phyloP scores from a whole-genome alignment of 2,797 vertebrate genomes.

The Microcaecilia unicolor region DNA sequence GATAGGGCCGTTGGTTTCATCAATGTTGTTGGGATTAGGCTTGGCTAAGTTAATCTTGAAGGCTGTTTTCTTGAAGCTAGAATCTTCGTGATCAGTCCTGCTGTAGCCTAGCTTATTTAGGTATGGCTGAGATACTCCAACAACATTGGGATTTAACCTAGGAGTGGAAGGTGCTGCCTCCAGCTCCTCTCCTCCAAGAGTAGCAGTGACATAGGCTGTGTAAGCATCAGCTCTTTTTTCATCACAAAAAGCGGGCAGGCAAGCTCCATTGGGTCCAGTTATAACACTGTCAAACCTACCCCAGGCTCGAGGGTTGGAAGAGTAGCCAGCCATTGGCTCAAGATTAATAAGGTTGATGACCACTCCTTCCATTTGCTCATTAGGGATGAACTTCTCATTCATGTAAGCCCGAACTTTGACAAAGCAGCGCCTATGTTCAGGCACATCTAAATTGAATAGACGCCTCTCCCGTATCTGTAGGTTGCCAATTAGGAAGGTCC shows the following conservation, averaged over 20 bases:
- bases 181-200: constrained; percentile 85
- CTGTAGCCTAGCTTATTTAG: constrained; percentile 81
- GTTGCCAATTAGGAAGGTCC: constrained; percentile 88
- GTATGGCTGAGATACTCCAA: constrained; percentile 87
- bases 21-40: constrained; percentile 72
- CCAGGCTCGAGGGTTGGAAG: constrained; percentile 87
- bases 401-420: constrained; percentile 90
- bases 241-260: constrained; percentile 92
- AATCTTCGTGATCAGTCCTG: constrained; percentile 80
- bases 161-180: constrained; percentile 86
- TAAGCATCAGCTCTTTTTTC: constrained; percentile 71
- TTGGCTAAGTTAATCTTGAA: constrained; percentile 86
- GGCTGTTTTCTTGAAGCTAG: constrained; percentile 79
- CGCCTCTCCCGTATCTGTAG: constrained; percentile 88
- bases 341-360: constrained; percentile 85
- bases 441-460: constrained; percentile 92
- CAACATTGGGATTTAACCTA: constrained; percentile 65
- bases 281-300: constrained; percentile 92
- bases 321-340: constrained; percentile 82
- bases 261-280: constrained; percentile 84
- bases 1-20: constrained; percentile 82
- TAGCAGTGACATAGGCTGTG: constrained; percentile 80
- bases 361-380: constrained; percentile 86
- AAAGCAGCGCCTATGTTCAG: constrained; percentile 89
- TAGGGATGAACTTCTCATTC: constrained; percentile 80